Percentiles rank a stretch among this genome's conserved stretches.
These are phyloP conservation scores for Phyllopteryx taeniolatus DNA, from an alignment of 2,113 vertebrate species.

Conservation along the genomic window DNA sequence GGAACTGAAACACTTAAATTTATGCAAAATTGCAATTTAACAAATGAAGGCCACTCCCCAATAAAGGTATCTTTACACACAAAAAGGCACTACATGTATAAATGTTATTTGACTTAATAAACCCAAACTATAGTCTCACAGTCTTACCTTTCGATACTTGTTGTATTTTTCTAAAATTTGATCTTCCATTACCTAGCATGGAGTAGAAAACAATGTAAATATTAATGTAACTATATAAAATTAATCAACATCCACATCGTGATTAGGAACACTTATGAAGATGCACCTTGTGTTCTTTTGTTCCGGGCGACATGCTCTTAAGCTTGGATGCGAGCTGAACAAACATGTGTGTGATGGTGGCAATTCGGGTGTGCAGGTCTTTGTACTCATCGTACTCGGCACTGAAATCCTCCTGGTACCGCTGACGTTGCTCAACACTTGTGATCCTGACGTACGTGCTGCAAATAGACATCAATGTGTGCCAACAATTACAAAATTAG, in stretches of 20 bases:
- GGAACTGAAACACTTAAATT: no score
- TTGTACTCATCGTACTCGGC: constrained; percentile 78
- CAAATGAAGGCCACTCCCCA: no score
- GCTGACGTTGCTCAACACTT: constrained; percentile 68
- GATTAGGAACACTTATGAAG: background rate
- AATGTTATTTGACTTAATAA: no score
- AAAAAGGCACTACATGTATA: no score
- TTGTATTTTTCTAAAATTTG: constrained; percentile 81
- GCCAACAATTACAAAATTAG: background rate
- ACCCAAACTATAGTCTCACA: no score
- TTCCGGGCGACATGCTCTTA: constrained; percentile 75
- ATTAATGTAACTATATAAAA: constrained; percentile 4
- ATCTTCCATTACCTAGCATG: constrained; percentile 76
- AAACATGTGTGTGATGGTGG: constrained; percentile 76
- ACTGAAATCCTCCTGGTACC: constrained; percentile 79
- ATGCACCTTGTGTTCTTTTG: constrained; percentile 75
- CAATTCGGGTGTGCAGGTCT: constrained; percentile 73
- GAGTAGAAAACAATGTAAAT: constrained; percentile 18
- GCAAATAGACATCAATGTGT: constrained; percentile 1
- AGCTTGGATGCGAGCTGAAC: constrained; percentile 80
- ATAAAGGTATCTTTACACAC: no score
- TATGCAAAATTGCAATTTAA: no score
- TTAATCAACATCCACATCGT: background rate
- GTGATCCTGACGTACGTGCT: constrained; percentile 71
- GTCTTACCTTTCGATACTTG: constrained; percentile 79